Evolutionary conservation across 2,113 vertebrate species (phyloP).

Genomic region (Heterotilapia buettikoferi): DNA sequence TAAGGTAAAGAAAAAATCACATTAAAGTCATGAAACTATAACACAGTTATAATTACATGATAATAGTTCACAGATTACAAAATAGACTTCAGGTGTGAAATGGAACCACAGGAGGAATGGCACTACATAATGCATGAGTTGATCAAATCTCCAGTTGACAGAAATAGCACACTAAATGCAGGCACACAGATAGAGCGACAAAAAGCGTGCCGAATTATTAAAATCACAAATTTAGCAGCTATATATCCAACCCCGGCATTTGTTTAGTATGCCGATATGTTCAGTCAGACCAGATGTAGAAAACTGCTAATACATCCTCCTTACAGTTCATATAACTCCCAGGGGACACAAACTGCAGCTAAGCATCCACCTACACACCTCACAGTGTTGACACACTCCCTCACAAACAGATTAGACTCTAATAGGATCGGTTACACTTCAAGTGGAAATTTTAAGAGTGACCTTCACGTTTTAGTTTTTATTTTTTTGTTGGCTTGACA

Average conservation of each 20-base stretch:
- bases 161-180: background rate
- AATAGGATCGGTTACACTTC: constrained; percentile 34
- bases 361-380: constrained; percentile 49
- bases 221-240: background rate
- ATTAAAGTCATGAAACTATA: background rate
- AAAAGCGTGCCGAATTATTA: background rate
- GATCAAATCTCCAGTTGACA: background rate
- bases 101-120: background rate
- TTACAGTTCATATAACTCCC: constrained; percentile 23
- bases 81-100: background rate
- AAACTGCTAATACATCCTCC: constrained; percentile 14
- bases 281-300: constrained; percentile 17
- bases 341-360: constrained; percentile 6
- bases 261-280: constrained; percentile 36
- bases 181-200: background rate
- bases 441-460: constrained; percentile 1
- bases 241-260: background rate
- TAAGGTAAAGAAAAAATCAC: background rate
- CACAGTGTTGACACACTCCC: constrained; percentile 43
- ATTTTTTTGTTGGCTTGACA: background rate
- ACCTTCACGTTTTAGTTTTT: background rate
- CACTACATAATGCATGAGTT: background rate
- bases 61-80: background rate
- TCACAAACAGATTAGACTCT: constrained; percentile 31
- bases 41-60: background rate